Evolutionary conservation across 1,140 invertebrate species (phyloP).

Genomic region (Cardiocondyla obscurior): DNA sequence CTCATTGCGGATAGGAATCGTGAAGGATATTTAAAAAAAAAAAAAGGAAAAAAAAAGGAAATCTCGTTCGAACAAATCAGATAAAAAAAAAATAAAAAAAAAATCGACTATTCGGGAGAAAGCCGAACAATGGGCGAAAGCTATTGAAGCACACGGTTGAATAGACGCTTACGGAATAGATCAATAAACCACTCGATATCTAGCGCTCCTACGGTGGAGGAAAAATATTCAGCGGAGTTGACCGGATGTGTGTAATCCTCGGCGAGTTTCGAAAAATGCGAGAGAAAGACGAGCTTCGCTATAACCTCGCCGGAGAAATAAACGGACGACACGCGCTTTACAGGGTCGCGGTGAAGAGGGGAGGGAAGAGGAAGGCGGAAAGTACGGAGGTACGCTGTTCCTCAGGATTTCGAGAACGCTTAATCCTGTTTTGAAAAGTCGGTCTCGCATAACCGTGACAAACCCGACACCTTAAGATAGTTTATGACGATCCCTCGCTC

Average conservation of each 20-base stretch:
- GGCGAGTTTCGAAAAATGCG: conserved; percentile 33
- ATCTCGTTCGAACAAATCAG: conserved; percentile 51
- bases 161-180: conserved; percentile 69
- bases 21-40: neutral
- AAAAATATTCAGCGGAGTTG: conserved; percentile 78
- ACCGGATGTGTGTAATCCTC: conserved; percentile 82
- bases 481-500: conserved; percentile 69
- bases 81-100: conserved; percentile 64
- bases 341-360: conserved; percentile 30
- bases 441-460: conserved; percentile 76
- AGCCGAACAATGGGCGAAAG: conserved; percentile 71
- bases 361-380: neutral
- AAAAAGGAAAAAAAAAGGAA: neutral
- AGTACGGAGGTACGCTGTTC: neutral
- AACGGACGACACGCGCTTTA: conserved; percentile 74
- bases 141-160: conserved; percentile 68
- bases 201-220: conserved; percentile 53
- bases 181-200: conserved; percentile 80
- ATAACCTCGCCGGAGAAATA: conserved; percentile 68
- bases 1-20: neutral
- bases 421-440: conserved; percentile 80
- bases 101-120: conserved; percentile 57
- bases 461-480: conserved; percentile 76
- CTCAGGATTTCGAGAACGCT: conserved; percentile 64
- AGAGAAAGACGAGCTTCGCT: conserved; percentile 33